These are phyloP conservation scores for Anarhynchus alexandrinus DNA, from an alignment of 2,113 vertebrate genomes.

Conservation along the genomic window DNA sequence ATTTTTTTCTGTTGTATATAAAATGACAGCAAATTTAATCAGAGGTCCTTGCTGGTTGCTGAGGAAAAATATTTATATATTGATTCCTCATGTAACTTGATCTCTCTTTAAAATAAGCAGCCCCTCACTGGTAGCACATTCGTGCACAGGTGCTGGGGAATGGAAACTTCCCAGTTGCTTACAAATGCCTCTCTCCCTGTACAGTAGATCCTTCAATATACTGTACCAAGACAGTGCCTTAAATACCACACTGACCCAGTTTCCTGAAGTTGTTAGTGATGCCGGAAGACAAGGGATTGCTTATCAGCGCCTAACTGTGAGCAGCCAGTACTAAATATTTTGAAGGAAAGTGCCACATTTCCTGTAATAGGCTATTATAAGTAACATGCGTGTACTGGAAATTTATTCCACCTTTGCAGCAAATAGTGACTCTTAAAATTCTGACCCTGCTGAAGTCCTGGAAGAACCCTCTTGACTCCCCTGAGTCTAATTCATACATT, in stretches of 20 bases:
- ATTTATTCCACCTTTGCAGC: neutral
- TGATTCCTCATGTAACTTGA: neutral
- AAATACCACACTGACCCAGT: conserved; percentile 47
- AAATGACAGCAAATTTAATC: neutral
- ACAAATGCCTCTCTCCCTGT: neutral
- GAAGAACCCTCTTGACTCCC: neutral
- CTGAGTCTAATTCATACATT: neutral
- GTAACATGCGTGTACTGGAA: neutral
- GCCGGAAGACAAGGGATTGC: conserved; percentile 2
- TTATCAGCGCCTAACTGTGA: neutral
- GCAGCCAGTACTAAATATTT: neutral
- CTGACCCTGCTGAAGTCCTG: neutral
- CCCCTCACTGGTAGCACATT: neutral
- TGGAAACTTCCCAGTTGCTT: neutral
- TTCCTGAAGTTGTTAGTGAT: conserved; percentile 7
- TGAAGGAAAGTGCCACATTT: neutral
- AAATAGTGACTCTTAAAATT: neutral
- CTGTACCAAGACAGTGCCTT: neutral
- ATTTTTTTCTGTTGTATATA: neutral
- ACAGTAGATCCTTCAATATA: neutral
- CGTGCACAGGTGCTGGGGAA: neutral
- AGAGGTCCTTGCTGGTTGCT: neutral
- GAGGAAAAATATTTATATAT: conserved; percentile 14
- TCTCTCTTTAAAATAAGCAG: neutral
- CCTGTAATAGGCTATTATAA: neutral